Evolutionary conservation across 2,888 invertebrate species (phyloP).

Genomic region (Tridacna crocea): DNA sequence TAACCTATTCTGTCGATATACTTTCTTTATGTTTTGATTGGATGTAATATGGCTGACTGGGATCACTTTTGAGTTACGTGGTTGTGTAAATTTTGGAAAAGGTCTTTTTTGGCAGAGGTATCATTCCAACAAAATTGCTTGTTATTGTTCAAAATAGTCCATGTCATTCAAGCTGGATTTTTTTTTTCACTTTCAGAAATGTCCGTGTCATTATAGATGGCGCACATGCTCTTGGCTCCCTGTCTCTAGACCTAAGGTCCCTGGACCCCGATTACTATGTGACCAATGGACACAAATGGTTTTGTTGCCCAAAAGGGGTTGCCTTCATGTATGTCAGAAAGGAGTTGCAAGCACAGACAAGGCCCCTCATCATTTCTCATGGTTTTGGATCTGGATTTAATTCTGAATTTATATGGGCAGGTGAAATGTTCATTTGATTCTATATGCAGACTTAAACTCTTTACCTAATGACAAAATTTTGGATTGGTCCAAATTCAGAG

Average conservation of each 20-base stretch:
- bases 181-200: conserved; percentile 47
- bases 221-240: conserved; percentile 81
- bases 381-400: conserved; percentile 82
- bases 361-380: conserved; percentile 82
- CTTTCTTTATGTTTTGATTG: no score
- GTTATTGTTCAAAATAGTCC: no score
- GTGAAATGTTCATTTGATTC: conserved; percentile 56
- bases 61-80: no score
- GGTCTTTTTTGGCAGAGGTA: no score
- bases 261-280: conserved; percentile 81
- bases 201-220: conserved; percentile 81
- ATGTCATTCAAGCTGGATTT: no score
- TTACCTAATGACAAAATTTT: neutral
- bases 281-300: conserved; percentile 83
- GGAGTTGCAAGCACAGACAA: conserved; percentile 68
- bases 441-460: neutral
- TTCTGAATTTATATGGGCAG: conserved; percentile 83
- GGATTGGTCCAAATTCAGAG: neutral
- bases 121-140: no score
- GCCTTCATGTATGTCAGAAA: conserved; percentile 81
- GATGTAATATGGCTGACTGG: no score
- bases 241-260: conserved; percentile 69
- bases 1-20: no score
- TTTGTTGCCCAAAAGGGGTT: conserved; percentile 81
- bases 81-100: no score